Base-by-base conservation (phyloP, 1,140 invertebrate species). In the Drosophila varians region DNA sequence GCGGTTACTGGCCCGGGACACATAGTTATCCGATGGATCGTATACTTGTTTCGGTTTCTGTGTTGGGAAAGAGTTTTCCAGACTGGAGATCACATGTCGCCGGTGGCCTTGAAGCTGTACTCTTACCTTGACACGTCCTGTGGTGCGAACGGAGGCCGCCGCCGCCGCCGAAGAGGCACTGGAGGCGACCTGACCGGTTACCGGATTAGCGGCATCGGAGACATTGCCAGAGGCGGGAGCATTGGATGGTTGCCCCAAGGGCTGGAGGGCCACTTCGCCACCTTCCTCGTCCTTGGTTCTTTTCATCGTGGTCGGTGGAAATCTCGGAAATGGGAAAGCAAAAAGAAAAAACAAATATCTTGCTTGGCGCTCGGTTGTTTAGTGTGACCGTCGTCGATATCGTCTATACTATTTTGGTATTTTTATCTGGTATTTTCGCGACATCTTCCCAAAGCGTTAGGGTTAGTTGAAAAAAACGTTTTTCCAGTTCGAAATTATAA, bases 1-100 rank as follows among this genome's bases (percentile, higher is more conserved):
- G 23, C 42, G 40, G 18, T 61, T 47, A 40, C 42, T 61, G 48
- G 68, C 19, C 36, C 93, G 94, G 4, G 94, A 93, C n/a, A 95
- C 77, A 78, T 94, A 93, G 71, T 94, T 94, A 56, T 95, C 94
- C 0, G 94, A 95, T n/a, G 94, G 94, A 91, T 95, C 94, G 72
- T 95, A 95, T 1, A 95, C 94, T 66, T 94, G 94, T 71, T 94
- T 95, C 0, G 90, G 89, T 83, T 90, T 90, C 83, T 90, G 28
- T 3, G 0, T 34, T 23, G 0, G 48, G 23, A 28, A 0, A 7
- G 8, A 31, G 19, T 0, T 11, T 0, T 6, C 40, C n/a, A 7
- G 16, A 16, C 0, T 19, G 1, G 5, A 38, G n/a, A 38, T 38
- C 36, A 8, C 34, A 5, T 36, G 34, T 5, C 1, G 4, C 12